These are phyloP conservation scores for Scolopax mira DNA, from an alignment of 2,113 vertebrate species.

Conservation along the genomic window DNA sequence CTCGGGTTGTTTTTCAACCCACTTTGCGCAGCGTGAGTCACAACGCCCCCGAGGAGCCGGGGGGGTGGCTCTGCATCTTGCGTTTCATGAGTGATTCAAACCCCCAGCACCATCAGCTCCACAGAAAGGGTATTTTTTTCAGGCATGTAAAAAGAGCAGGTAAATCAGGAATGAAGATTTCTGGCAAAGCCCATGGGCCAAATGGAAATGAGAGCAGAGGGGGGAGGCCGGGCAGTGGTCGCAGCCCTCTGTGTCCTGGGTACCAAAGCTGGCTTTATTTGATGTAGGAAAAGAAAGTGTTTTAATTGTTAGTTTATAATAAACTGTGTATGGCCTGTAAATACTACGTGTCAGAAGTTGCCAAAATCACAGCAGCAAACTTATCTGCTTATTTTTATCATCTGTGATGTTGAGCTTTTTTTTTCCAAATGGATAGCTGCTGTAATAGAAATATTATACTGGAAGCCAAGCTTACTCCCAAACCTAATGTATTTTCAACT, in stretches of 20 bases:
- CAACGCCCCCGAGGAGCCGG: background rate
- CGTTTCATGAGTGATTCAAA: background rate
- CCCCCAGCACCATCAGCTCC: background rate
- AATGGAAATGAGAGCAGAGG: background rate
- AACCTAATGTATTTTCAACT: slow-evolving; percentile 32
- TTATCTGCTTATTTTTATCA: background rate
- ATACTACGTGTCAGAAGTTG: background rate
- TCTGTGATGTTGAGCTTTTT: background rate
- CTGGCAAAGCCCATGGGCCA: background rate
- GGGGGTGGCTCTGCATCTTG: background rate
- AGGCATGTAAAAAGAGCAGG: background rate
- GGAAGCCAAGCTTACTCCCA: slow-evolving; percentile 32
- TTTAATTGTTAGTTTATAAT: background rate
- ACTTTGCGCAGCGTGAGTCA: background rate
- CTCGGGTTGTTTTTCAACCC: background rate
- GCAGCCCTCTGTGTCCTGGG: accelerated
- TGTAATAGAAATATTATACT: slow-evolving; percentile 48
- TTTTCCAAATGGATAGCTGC: slow-evolving; percentile 41
- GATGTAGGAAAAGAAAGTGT: background rate
- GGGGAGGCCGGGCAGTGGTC: background rate
- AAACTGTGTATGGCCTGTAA: background rate
- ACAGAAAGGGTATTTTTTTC: background rate
- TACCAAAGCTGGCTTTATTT: background rate
- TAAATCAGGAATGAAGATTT: background rate
- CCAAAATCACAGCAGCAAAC: background rate